Evolutionary conservation across 1,140 invertebrate species (phyloP).

Genomic region (Platorchestia sp.): DNA sequence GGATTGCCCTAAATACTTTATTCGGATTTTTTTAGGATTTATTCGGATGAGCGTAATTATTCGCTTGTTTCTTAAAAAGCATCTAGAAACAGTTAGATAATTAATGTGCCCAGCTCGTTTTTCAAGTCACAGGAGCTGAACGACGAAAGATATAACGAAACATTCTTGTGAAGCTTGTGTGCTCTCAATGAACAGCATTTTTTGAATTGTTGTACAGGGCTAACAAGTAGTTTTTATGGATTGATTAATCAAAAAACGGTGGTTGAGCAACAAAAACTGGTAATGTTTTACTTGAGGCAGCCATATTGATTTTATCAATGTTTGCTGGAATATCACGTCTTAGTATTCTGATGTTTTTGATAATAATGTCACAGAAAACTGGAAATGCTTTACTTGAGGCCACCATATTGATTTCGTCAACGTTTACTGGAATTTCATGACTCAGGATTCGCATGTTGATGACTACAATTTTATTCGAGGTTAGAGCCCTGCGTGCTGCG

Average conservation of each 20-base stretch:
- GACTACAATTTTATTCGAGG: neutral
- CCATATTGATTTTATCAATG: neutral
- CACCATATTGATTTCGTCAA: neutral
- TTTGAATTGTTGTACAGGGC: neutral
- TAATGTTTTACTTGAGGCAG: neutral
- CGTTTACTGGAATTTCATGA: neutral
- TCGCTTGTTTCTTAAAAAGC: no score
- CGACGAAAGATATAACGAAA: neutral
- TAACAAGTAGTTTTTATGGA: neutral
- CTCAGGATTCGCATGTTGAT: neutral
- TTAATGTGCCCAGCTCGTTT: neutral
- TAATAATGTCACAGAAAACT: neutral
- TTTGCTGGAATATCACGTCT: neutral
- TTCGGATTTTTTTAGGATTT: neutral
- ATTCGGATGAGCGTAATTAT: no score
- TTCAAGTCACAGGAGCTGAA: neutral
- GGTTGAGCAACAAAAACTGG: neutral
- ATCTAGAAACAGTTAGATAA: neutral
- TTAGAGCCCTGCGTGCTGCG: neutral
- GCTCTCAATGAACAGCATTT: neutral
- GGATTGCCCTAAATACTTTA: neutral
- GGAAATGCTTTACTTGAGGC: neutral
- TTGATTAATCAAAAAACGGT: neutral
- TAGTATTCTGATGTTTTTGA: neutral
- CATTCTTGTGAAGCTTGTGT: neutral